These are phyloP conservation scores for Phyllotis vaccarum DNA, from an alignment of 2,797 vertebrate genomes.

Conservation along the genomic window DNA sequence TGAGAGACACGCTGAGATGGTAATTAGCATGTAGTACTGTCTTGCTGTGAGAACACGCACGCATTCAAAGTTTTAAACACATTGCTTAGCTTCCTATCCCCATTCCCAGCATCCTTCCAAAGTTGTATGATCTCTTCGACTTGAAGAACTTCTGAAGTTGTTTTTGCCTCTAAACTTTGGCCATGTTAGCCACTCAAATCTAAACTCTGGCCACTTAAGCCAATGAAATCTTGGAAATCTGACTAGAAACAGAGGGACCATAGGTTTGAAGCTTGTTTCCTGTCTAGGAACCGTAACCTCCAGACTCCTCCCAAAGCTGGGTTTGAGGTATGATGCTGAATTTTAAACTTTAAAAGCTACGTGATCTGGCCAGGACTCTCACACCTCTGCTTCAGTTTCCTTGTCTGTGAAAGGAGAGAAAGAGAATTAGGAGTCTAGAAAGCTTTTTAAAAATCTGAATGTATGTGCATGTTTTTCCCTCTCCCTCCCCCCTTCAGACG, in stretches of 20 bases:
- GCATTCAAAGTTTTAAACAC: neutral
- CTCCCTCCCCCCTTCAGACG: too few species aligned
- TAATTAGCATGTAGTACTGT: neutral
- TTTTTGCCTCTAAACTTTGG: neutral
- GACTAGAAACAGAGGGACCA: neutral
- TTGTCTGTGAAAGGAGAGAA: conserved; percentile 1
- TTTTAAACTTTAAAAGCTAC: neutral
- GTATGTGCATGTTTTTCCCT: too few species aligned
- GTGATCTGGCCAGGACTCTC: neutral
- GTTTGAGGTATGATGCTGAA: neutral
- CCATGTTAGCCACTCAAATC: neutral
- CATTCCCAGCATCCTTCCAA: neutral
- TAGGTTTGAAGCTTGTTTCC: neutral
- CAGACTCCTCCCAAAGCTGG: neutral
- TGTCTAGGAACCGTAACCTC: neutral
- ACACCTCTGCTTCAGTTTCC: neutral
- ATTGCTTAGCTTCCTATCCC: neutral
- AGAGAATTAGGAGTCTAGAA: neutral
- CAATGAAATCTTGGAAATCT: neutral
- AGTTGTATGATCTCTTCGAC: neutral
- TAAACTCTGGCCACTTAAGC: neutral
- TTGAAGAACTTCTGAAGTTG: neutral
- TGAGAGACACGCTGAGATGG: neutral
- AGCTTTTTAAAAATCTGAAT: neutral
- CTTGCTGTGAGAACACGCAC: neutral